Percentiles rank a stretch among this genome's conserved stretches.
Conservation (phyloP, 2,888 invertebrate species). For the Apoda limacodes region DNA sequence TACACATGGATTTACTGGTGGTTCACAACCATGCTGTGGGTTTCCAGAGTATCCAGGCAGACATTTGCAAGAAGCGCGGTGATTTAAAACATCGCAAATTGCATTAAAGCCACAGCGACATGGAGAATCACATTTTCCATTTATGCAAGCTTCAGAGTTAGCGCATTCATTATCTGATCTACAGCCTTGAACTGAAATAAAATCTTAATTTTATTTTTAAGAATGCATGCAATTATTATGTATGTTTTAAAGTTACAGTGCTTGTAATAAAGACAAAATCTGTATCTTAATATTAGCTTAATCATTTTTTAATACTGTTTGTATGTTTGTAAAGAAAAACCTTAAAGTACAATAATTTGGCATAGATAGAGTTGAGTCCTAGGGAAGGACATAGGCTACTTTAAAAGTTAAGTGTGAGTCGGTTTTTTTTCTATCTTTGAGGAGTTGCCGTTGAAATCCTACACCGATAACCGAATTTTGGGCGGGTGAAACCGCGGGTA, state of each 20-base stretch:
- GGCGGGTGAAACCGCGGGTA: no score
- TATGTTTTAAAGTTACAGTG: background rate
- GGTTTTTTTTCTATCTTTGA: no score
- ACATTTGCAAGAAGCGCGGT: conserved; percentile 85
- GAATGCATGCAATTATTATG: background rate
- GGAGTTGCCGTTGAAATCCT: no score
- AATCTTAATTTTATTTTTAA: conserved; percentile 8
- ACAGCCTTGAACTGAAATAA: conserved; percentile 74
- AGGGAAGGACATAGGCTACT: no score
- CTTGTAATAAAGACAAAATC: background rate
- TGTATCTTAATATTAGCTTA: no score
- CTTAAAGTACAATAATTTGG: no score
- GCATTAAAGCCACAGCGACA: conserved; percentile 85
- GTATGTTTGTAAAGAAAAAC: no score
- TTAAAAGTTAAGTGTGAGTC: no score
- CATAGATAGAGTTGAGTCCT: no score
- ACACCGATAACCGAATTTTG: no score
- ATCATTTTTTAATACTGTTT: no score
- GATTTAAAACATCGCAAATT: conserved; percentile 83
- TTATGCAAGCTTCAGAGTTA: conserved; percentile 80
- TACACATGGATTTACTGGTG: conserved; percentile 81
- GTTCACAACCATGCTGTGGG: conserved; percentile 77
- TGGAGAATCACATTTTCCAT: conserved; percentile 81
- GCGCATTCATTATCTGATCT: conserved; percentile 78
- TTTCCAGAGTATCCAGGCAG: conserved; percentile 84